A percentile compares a stretch with the other conserved stretches of the same genome.
Evolutionary conservation across 2,797 vertebrate species (phyloP).

Genomic region (Gymnocypris eckloni): DNA sequence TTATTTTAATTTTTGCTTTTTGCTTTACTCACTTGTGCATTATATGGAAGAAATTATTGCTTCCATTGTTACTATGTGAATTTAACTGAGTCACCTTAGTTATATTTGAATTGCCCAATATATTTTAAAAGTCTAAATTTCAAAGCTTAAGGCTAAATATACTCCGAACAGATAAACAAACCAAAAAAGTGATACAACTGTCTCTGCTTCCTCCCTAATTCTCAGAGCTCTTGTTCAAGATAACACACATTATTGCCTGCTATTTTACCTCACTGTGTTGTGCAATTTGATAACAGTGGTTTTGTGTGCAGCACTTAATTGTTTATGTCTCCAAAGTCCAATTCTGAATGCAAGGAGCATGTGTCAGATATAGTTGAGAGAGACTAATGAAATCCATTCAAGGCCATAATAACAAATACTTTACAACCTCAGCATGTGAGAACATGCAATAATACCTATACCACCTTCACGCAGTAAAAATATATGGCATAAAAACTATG

Average conservation of each 20-base stretch:
- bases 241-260: background rate
- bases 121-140: background rate
- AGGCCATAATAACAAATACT: conserved; percentile 33
- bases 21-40: background rate
- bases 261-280: conserved; percentile 11
- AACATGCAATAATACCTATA: conserved; percentile 6
- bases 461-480: background rate
- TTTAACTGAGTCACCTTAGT: background rate
- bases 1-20: background rate
- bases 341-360: conserved; percentile 16
- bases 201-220: background rate
- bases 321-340: conserved; percentile 32
- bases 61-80: background rate
- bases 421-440: conserved; percentile 30
- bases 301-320: background rate
- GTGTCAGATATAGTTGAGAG: background rate
- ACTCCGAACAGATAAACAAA: background rate
- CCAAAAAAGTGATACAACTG: background rate
- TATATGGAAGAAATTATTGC: background rate
- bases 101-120: background rate
- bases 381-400: conserved; percentile 19
- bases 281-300: background rate
- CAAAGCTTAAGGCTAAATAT: background rate
- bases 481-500: conserved; percentile 20
- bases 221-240: background rate